phyloP scores from a whole-genome alignment of 35 echinoderm and acorn worm genomes.

The Eucidaris tribuloides region DNA sequence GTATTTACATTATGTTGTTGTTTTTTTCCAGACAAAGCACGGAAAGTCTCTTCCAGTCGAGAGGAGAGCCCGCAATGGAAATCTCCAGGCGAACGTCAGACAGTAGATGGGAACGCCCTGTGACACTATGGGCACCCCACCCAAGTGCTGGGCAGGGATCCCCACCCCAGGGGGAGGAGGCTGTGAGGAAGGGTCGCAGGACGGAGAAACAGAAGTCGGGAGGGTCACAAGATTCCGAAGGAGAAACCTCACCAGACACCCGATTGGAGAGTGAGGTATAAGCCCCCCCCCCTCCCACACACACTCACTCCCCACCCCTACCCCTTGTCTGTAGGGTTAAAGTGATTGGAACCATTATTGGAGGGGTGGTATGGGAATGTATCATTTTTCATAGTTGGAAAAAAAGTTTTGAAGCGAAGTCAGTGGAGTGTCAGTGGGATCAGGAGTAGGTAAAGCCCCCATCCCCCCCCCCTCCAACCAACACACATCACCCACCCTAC shows the following conservation, averaged over 20 bases:
- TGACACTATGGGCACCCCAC: constrained; percentile 22
- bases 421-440: no score
- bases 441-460: no score
- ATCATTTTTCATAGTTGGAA: no score
- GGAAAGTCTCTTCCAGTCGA: constrained; percentile 46
- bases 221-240: constrained; percentile 50
- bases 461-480: no score
- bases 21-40: constrained; percentile 44
- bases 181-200: constrained; percentile 40
- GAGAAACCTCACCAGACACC: constrained; percentile 17
- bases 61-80: constrained; percentile 34
- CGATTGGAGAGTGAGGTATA: constrained; percentile 13
- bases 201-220: background rate
- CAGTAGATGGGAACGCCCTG: constrained; percentile 41
- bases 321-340: no score
- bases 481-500: no score
- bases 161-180: constrained; percentile 1
- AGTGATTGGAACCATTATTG: no score
- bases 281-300: no score
- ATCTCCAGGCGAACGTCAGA: constrained; percentile 28
- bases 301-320: no score
- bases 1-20: no score
- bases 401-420: no score
- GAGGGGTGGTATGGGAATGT: no score
- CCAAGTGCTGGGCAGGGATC: background rate